Base-by-base conservation (phyloP, 2,113 vertebrate genomes). In the Sialia sialis region DNA sequence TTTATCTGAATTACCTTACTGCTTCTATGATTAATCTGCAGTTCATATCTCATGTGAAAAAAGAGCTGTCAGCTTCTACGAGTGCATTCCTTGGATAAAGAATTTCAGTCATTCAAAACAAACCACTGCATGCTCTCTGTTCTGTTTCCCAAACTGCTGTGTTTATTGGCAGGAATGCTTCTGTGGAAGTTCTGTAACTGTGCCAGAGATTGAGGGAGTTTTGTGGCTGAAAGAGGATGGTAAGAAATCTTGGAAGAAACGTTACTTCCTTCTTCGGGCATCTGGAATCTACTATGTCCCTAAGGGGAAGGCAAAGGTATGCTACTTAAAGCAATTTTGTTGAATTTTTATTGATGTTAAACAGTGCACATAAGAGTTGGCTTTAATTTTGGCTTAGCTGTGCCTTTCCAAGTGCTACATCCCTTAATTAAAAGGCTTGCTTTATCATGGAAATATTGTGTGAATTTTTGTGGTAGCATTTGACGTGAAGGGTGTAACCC, bases 201-300 rank as follows among this genome's bases (percentile, higher is more conserved):
- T 99, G 72, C 99, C 99, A 67, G 99, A 99, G 98, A 99, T 99
- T n/a, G 99, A 99, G 86, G 99, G 99, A 43, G 95, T 99, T 60
- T 97, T 99, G 93, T 99, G 99, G 99, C 97, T 99, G 90, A 99
- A 99, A 96, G 99, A 99, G 56, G 99, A 99, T 84, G 99, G 99
- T 79, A 99, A 99, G 94, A 99, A 99, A 96, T 99, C 99, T 29
- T 99, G 99, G 99, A 99, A 99, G 97, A 99, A 99, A 77, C 98
- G 99, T 67, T 99, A 99, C 90, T 99, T 99, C 97, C 98, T 99
- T 76, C 98, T 99, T 68, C 96, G 99, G 84, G 99, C 99, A 54
- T 99, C 99, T 78, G 99, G 99, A 83, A 99, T 99, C 95, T 99
- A 99, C 96, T 99, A 99, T 75, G 99, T 99, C 81, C 99, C 99